A percentile compares a stretch with the other conserved stretches of the same genome.
Evolutionary conservation across 37 sponge, comb jelly and placozoan species (phyloP).

Genomic region (Ephydatia muelleri): DNA sequence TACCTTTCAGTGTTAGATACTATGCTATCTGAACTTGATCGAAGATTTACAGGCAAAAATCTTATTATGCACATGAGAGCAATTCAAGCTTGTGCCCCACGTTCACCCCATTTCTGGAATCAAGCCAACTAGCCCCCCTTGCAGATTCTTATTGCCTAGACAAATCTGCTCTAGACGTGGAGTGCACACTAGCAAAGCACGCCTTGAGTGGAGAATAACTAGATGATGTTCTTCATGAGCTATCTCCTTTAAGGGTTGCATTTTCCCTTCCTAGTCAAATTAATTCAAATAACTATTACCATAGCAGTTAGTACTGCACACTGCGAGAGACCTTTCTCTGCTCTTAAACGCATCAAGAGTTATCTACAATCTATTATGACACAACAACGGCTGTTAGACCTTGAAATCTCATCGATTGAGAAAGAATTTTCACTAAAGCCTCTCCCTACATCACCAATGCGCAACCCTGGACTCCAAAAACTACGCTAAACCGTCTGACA

Average conservation of each 20-base stretch:
- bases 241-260: constrained; percentile 32
- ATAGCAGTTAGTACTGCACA: constrained; percentile 63
- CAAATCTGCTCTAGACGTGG: constrained; percentile 11
- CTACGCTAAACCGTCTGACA: too few relatives aligned
- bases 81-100: constrained; percentile 45
- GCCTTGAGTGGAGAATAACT: constrained; percentile 21
- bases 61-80: constrained; percentile 17
- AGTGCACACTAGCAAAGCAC: constrained; percentile 41
- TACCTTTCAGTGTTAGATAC: constrained; percentile 35
- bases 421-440: constrained; percentile 42
- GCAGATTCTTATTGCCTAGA: constrained; percentile 40
- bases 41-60: constrained; percentile 19
- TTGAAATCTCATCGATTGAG: constrained; percentile 46
- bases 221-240: constrained; percentile 22
- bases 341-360: constrained; percentile 51
- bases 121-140: constrained; percentile 21
- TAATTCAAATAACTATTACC: constrained; percentile 35
- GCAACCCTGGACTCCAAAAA: too few relatives aligned
- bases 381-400: constrained; percentile 28
- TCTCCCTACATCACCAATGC: too few relatives aligned
- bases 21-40: neutral
- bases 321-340: constrained; percentile 64
- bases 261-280: constrained; percentile 23
- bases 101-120: constrained; percentile 19
- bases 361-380: constrained; percentile 46